Evolutionary conservation across 2,113 vertebrate species (phyloP), one percentile per base, ranked within the genome.

Genomic region (Fukomys damarensis): DNA sequence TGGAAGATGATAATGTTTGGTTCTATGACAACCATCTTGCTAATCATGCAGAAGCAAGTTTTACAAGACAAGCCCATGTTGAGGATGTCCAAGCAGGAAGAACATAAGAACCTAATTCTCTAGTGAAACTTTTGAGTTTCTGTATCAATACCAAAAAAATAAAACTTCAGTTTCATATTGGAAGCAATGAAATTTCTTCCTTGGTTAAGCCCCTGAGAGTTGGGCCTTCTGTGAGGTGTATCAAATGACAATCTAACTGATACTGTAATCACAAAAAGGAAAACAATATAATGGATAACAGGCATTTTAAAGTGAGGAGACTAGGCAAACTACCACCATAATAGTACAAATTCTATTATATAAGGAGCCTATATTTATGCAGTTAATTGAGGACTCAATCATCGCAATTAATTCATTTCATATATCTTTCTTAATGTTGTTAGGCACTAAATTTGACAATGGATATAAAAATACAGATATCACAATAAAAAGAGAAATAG

Each of bases 381-480:
- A 56, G 38, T 79, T 59, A 74, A 8, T 58, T 89, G 46, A 85
- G 26, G 41, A 83, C 85, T 24, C 4, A 46, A 0, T 92, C 83
- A 66, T 90, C 46, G 63, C 66, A 72, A 68, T 63, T 93, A 93
- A 88, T 54, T 88, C 49, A 86, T 87, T 76, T 88, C 43, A 79
- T 11, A 72, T 59, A 11, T 63, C 70, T 85, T 54, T 84, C 49
- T 87, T 79, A 92, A 59, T 86, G 61, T 58, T 68, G 86, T 59
- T 38, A 58, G 49, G 5, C 46, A 61, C 32, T 49, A 70, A 93
- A 10, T 82, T 79, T 32, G 41, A 65, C 35, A 87, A 63, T 52
- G 17, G 20, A 46, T n/a, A 84, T 89, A 52, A 92, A 81, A 92
- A 46, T 96, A 3, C 26, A 72, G 38, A 49, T 19, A 46, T 66